Base-by-base conservation (phyloP, 2,888 invertebrate species). In the Clistopyga incitator region DNA sequence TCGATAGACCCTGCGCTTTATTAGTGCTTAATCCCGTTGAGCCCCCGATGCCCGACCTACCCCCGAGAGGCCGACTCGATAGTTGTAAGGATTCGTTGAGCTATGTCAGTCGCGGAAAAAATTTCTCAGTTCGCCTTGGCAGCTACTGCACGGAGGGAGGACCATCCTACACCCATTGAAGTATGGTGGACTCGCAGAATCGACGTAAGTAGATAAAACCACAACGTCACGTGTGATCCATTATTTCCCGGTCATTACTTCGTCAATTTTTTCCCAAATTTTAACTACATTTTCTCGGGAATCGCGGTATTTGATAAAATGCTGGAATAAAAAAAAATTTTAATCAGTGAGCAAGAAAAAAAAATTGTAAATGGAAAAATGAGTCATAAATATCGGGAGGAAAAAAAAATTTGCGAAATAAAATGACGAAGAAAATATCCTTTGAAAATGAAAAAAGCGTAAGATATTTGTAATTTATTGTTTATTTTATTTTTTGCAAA, bases 21-120 rank as follows among this genome's bases (percentile, higher is more conserved):
- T 88, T 87, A 88, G 89, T 89, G 72, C 89, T 86, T 92, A 92
- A 92, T 92, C 92, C 90, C 89, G 86, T 89, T 88, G 85, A 86
- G 85, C 76, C 85, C 78, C 86, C 85, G 86, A 82, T 84, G 67
- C 87, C 84, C 81, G 81, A 85, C 83, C 86, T 84, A 78, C 83
- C 81, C 50, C 65, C 25, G 52, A 47, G 56, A 78, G 81, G 78
- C 81, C 78, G 71, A 78, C 81, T 3, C 75, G 56, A 78, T 75
- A 59, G 65, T 90, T 84, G 87, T 91, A 90, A 87, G 92, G 92
- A 87, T 92, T 92, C 92, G 72, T 83, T 65, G 75, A 87, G 85
- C 85, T 86, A 87, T 85, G 87, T 86, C 84, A 84, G 85, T 82
- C 78, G 75, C 76, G 84, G 56, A 78, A 72, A 84, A 81, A 74